Evolutionary conservation across 1,140 invertebrate species (phyloP).

Genomic region (Trichonephila inaurata): DNA sequence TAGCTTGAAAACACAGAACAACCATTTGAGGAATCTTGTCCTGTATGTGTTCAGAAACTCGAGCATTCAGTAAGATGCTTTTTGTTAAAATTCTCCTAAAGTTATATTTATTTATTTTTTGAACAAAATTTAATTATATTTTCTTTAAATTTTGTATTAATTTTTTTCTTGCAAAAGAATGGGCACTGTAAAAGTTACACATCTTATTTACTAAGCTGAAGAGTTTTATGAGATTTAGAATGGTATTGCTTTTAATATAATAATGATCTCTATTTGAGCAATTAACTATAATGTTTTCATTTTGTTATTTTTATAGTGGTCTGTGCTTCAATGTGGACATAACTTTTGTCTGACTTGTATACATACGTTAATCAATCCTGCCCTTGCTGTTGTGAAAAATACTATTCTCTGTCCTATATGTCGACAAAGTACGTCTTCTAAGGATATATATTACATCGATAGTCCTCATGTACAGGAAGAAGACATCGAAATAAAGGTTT

Average conservation of each 20-base stretch:
- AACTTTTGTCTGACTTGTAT: slow-evolving; percentile 86
- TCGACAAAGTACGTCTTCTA: slow-evolving; percentile 82
- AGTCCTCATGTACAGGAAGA: slow-evolving; percentile 78
- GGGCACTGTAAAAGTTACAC: too few species aligned
- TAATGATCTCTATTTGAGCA: too few species aligned
- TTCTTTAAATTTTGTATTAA: too few species aligned
- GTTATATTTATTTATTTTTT: too few species aligned
- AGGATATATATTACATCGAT: slow-evolving; percentile 85
- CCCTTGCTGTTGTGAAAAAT: background rate
- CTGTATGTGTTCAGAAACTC: slow-evolving; percentile 85
- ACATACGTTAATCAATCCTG: slow-evolving; percentile 75
- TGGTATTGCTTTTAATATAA: too few species aligned
- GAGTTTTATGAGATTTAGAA: too few species aligned
- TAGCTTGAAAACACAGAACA: slow-evolving; percentile 79
- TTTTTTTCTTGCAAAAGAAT: too few species aligned
- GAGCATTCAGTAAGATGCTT: slow-evolving; percentile 81
- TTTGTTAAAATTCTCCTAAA: background rate
- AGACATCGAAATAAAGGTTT: slow-evolving; percentile 78
- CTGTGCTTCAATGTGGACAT: slow-evolving; percentile 86
- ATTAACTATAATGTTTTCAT: too few species aligned
- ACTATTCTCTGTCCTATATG: slow-evolving; percentile 85
- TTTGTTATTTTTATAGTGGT: slow-evolving; percentile 82
- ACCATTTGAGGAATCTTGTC: slow-evolving; percentile 85
- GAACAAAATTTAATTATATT: too few species aligned
- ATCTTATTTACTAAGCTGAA: too few species aligned